Base-by-base conservation (phyloP, 2,797 vertebrate species). In the Enteromius viviparus region DNA sequence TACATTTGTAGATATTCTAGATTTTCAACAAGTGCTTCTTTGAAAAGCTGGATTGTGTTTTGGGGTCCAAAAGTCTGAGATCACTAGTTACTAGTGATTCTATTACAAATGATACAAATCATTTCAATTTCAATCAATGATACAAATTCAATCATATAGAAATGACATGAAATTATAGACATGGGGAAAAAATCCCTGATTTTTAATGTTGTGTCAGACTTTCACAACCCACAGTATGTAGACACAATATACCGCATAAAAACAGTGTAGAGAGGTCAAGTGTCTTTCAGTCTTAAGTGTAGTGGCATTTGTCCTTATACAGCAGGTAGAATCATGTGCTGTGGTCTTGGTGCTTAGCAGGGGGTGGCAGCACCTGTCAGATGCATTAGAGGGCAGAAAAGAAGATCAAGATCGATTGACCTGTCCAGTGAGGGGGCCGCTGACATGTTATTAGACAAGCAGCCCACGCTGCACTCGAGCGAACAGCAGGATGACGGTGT, bases 361-460 rank as follows among this genome's bases (percentile, higher is more conserved):
- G 37, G 0, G 70, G 65, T 90, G 87, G 85, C 88, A 89, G 87
- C 81, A 55, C 66, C 81, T 89, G 91, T 91, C 87, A 89, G 88
- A 90, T 86, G 85, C 87, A 88, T 93, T 91, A 89, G 60, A 84
- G 89, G 66, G 77, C 74, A 87, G 84, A 89, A 88, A 88, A 89
- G 88, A 88, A 89, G 90, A 91, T 87, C 72, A 84, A 90, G 91
- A 94, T 94, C 90, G 87, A 94, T 94, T 92, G 91, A 91, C 90
- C 92, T 88, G 91, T 88, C 76, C 70, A 71, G 93, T 91, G 91
- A 86, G 84, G 90, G 87, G 89, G 89, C 87, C 88, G 91, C 89
- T 90, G 91, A 93, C 91, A 91, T 92, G 85, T 92, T 94, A 94
- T 94, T 91, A 93, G 92, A 93, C 92, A 92, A 93, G 84, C 86